Evolutionary conservation across 53 echinoderm and acorn worm species (phyloP), one percentile per base, ranked within the genome.

Genomic region (Hippasteria phrygiana): DNA sequence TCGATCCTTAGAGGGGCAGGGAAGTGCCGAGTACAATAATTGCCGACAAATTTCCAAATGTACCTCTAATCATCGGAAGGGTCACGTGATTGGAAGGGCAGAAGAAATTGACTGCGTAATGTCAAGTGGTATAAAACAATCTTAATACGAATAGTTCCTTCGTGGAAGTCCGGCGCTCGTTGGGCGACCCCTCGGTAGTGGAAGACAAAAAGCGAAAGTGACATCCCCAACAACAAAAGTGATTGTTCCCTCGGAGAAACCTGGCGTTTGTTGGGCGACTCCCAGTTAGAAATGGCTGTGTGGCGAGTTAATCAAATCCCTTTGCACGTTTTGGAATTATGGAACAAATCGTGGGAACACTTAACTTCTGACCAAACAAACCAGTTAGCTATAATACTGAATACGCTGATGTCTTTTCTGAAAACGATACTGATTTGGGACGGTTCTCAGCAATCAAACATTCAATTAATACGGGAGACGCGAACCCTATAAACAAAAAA

Each of bases 31-130:
- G 78, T 38, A 40, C 17, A 38, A 55, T 78, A 37, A 56, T 78
- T 78, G 59, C 78, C 78, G 35, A 78, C 22, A 78, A 78, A 22
- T 55, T 78, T 56, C 40, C 55, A 55, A 55, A 78, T 38, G 55
- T 78, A 37, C 36, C 55, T 5, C 24, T 78, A 78, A 22, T 56
- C 37, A 34, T 78, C 18, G 26, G 43, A 73, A 42, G n/a, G 73
- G 73, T 42, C 73, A 73, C 42, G 43, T 41, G 4, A 40, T 73
- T 20, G 73, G 73, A 41, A 73, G 73, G 43, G 73, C 73, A 73
- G 73, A 73, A 43, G 73, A 42, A 41, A 24, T 73, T 20, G 41
- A 73, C 42, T 17, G 9, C 22, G 24, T 42, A 24, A 11, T 73
- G 1, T 9, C 31, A 3, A 42, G 24, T 73, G n/a, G 27, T n/a